Evolutionary conservation across 2,888 invertebrate genomes (phyloP).

Genomic region (Drosophila conformis): DNA sequence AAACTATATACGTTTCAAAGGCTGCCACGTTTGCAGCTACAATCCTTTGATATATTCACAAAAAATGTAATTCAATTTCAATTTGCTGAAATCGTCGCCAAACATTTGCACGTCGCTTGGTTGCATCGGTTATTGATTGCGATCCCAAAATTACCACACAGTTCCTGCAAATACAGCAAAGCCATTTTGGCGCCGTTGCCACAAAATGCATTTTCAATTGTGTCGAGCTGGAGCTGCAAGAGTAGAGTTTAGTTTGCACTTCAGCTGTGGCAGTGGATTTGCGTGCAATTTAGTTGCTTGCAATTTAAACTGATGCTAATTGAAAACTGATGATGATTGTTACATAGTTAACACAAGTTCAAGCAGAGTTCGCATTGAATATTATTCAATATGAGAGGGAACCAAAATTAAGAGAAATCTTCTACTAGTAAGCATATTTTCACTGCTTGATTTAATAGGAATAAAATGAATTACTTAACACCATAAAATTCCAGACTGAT

Average conservation of each 20-base stretch:
- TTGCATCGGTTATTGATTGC: constrained; percentile 53
- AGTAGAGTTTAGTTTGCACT: not conserved
- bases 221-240: constrained; percentile 22
- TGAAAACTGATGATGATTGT: constrained; percentile 16
- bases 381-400: not conserved
- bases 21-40: constrained; percentile 13
- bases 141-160: constrained; percentile 53
- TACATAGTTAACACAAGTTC: constrained; percentile 15
- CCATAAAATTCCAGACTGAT: too few relatives aligned
- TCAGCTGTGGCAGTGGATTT: not conserved
- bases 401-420: not conserved
- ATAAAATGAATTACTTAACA: not conserved
- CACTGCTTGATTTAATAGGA: not conserved
- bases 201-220: constrained; percentile 40
- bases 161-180: constrained; percentile 17
- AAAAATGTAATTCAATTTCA: constrained; percentile 75
- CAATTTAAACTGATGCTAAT: constrained; percentile 10
- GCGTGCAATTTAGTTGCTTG: constrained; percentile 7
- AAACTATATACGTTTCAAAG: not conserved
- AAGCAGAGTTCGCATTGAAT: not conserved
- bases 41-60: constrained; percentile 33
- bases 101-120: constrained; percentile 22
- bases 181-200: constrained; percentile 7
- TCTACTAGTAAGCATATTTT: not conserved
- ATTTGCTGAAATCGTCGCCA: constrained; percentile 23